phyloP scores from a whole-genome alignment of 2,797 vertebrate genomes.

The Mus spretus region DNA sequence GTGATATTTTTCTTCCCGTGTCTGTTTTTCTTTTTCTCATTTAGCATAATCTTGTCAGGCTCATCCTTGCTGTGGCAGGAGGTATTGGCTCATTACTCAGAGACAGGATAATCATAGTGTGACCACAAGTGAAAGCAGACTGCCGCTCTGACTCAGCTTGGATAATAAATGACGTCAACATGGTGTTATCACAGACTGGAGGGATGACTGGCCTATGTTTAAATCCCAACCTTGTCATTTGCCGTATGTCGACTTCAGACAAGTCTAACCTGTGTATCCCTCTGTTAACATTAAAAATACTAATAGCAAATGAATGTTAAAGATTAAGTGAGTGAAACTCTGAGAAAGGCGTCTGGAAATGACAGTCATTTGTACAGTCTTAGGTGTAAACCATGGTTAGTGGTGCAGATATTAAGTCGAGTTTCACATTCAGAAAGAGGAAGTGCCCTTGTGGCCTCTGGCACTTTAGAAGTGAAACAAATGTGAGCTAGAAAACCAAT shows the following conservation, averaged over 20 bases:
- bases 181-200: not conserved
- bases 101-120: not conserved
- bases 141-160: not conserved
- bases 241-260: not conserved
- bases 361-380: not conserved
- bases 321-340: not conserved
- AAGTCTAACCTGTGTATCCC: not conserved
- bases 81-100: not conserved
- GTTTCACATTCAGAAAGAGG: constrained; percentile 10
- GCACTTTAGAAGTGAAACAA: constrained; percentile 52
- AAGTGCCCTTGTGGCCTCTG: not conserved
- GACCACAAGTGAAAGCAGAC: not conserved
- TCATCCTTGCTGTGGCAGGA: not conserved
- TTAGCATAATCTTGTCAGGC: not conserved
- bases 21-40: not conserved
- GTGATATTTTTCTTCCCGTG: not conserved
- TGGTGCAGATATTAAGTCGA: constrained; percentile 31
- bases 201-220: not conserved
- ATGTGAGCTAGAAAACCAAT: constrained; percentile 23
- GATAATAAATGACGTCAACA: not conserved
- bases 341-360: not conserved
- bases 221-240: constrained; percentile 2
- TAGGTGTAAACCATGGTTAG: not conserved
- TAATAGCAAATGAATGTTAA: not conserved
- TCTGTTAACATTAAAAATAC: not conserved